phyloP scores from a whole-genome alignment of 2,797 vertebrate genomes.

The Ctenopoma kingsleyae region DNA sequence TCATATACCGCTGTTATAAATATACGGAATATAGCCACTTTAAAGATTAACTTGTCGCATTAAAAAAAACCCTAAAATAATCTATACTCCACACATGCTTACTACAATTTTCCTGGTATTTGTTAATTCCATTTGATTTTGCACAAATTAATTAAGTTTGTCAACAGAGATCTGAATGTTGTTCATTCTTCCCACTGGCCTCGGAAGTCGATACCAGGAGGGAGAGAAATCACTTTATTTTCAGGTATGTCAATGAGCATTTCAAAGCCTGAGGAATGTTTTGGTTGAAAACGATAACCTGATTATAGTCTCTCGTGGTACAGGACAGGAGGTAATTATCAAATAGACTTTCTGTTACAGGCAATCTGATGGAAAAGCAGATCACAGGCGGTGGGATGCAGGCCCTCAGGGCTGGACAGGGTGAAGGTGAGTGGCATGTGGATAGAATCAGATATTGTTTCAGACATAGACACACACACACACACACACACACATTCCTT shows the following conservation, averaged over 20 bases:
- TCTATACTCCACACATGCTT: background rate
- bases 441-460: conserved; percentile 82
- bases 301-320: conserved; percentile 69
- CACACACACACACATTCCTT: conserved; percentile 71
- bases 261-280: conserved; percentile 71
- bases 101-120: background rate
- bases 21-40: background rate
- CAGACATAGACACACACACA: conserved; percentile 67
- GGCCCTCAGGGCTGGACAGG: conserved; percentile 52
- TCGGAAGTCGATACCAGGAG: conserved; percentile 37
- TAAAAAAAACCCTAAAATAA: background rate
- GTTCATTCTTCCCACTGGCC: conserved; percentile 16
- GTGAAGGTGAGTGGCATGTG: conserved; percentile 77
- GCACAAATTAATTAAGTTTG: conserved; percentile 26
- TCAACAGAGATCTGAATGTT: conserved; percentile 18
- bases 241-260: conserved; percentile 56
- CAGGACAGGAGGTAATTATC: conserved; percentile 76
- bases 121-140: conserved; percentile 29
- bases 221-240: conserved; percentile 45
- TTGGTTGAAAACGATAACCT: conserved; percentile 74
- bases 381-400: conserved; percentile 60
- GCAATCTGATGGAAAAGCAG: conserved; percentile 56
- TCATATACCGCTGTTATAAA: conserved; percentile 2
- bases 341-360: conserved; percentile 58
- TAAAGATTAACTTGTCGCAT: background rate